Conservation (phyloP, 2,888 invertebrate genomes). For the Nudaria mundana region DNA sequence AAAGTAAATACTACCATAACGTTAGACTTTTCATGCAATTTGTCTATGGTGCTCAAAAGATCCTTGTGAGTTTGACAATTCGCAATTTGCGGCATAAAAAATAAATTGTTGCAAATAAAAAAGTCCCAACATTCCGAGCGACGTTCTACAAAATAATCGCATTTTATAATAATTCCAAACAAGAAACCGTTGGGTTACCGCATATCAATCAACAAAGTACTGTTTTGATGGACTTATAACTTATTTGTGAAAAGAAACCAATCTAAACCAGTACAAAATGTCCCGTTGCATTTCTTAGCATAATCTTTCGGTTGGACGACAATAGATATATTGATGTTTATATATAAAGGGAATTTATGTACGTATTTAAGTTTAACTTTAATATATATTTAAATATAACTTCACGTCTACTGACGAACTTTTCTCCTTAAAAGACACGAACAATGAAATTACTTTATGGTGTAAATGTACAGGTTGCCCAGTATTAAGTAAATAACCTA, state of each 20-base stretch:
- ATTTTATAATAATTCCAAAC: conserved; percentile 3
- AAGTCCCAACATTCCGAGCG: neutral
- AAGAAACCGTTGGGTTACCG: neutral
- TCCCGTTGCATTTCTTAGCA: conserved; percentile 30
- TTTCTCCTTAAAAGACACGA: no score
- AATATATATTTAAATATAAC: conserved; percentile 22
- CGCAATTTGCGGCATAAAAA: neutral
- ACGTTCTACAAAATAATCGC: neutral
- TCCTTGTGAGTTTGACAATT: no score
- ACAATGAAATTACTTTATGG: no score
- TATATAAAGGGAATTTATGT: conserved; percentile 21
- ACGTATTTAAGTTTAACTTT: conserved; percentile 27
- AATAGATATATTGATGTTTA: conserved; percentile 22
- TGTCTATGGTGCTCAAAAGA: no score
- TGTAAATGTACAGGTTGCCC: no score
- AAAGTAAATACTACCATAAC: no score
- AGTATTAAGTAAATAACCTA: no score
- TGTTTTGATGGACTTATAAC: conserved; percentile 1
- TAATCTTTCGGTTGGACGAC: conserved; percentile 31
- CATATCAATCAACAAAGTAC: conserved; percentile 24
- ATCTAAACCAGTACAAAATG: conserved; percentile 36
- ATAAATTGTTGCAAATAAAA: neutral
- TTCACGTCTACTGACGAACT: neutral
- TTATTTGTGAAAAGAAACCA: conserved; percentile 4
- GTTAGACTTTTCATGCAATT: no score